Percentiles rank a stretch among this genome's conserved stretches.
These are phyloP conservation scores for Noctua janthina DNA, from an alignment of 2,888 invertebrate genomes.

Conservation along the genomic window DNA sequence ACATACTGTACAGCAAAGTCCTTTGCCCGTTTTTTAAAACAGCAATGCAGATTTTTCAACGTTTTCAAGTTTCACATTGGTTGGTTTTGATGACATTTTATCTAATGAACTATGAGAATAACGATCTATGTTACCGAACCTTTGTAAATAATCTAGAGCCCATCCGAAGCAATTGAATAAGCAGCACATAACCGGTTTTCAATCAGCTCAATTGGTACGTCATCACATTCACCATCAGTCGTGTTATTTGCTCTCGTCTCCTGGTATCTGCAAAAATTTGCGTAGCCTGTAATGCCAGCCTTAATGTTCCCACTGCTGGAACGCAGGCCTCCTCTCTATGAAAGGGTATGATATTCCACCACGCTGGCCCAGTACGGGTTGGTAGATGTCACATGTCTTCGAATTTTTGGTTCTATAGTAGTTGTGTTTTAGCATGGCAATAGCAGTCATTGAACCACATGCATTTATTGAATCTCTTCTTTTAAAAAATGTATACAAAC, in stretches of 20 bases:
- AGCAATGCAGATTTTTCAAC: background rate
- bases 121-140: constrained; percentile 65
- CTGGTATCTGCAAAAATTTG: constrained; percentile 27
- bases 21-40: background rate
- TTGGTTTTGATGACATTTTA: background rate
- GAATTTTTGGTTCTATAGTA: background rate
- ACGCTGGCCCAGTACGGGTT: background rate
- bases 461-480: too few relatives aligned
- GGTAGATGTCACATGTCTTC: background rate
- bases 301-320: background rate
- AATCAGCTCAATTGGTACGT: constrained; percentile 40
- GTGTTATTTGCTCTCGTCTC: constrained; percentile 22
- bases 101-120: background rate
- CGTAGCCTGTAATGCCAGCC: background rate
- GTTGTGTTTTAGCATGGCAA: too few relatives aligned
- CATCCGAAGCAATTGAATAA: constrained; percentile 79
- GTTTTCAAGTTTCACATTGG: background rate
- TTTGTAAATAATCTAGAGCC: constrained; percentile 80
- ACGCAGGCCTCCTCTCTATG: background rate
- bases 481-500: too few relatives aligned
- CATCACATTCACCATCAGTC: constrained; percentile 39
- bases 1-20: background rate
- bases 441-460: too few relatives aligned
- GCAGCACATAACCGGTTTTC: constrained; percentile 77
- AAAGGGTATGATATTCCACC: background rate